Base-by-base conservation (phyloP, 2,888 invertebrate genomes). In the Gastracanthus pulcherrimus region DNA sequence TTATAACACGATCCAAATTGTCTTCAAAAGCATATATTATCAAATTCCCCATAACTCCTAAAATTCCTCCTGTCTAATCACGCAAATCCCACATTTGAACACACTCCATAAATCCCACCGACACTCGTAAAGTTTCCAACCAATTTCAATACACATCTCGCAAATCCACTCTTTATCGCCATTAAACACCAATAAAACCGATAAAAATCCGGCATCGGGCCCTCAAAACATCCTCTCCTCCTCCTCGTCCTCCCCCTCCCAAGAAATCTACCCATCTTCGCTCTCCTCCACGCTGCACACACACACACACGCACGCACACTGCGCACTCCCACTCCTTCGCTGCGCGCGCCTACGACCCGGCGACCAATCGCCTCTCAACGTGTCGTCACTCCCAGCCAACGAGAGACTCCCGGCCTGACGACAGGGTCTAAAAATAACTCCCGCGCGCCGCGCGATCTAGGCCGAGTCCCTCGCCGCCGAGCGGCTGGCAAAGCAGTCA, bases 361-460 rank as follows among this genome's bases (percentile, higher is more conserved):
- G 31, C 51, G 11, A 23, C 62, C 62, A 62, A 62, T 34, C 62
- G n/a, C 7, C n/a, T 55, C 3, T 34, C 19, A 3, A 0, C 11
- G 71, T 85, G 85, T 88, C 91, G 89, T 86, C 90, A 91, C 45
- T 81, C 76, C 0, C 5, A 31, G 29, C 91, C 89, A 91, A 91
- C 91, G 72, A 3, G 13, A 0, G 41, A 72, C 11, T 26, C 13
- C 26, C 60, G 16, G 80, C n/a, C n/a, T 91, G 90, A 90, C 91
- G 90, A 85, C 89, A 85, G 81, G 80, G 23, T 86, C 89, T 90
- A 91, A 91, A 90, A 89, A 91, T 91, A 91, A 83, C n/a, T n/a
- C 87, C 84, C 19, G 19, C 60, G 34, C 16, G 34, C 19, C 36
- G 74, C 36, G 64, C 89, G 89, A 91, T 91, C 90, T 90, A 91